phyloP scores from a whole-genome alignment of 2,797 vertebrate species.

The Phaenicophaeus curvirostris region DNA sequence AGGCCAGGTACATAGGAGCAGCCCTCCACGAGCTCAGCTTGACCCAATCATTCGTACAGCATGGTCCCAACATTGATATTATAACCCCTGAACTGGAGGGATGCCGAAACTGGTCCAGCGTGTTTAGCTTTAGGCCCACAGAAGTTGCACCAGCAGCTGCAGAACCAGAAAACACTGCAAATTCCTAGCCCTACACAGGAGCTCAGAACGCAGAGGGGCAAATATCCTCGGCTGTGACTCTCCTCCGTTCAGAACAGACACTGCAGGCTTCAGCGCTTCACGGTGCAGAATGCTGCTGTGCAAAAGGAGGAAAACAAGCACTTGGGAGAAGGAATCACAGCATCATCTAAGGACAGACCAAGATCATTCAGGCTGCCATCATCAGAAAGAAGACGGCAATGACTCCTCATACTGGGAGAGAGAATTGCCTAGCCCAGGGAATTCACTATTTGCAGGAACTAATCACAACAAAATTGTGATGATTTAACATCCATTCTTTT shows the following conservation, averaged over 20 bases:
- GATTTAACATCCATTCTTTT: slow-evolving; percentile 37
- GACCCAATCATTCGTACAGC: not conserved
- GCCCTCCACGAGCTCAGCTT: not conserved
- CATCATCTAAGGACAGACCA: not conserved
- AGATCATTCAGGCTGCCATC: not conserved
- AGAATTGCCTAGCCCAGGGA: slow-evolving; percentile 35
- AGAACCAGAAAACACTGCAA: not conserved
- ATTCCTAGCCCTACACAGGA: not conserved
- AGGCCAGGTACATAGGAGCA: not conserved
- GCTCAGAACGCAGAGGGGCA: not conserved
- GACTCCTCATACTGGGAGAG: not conserved
- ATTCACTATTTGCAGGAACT: slow-evolving; percentile 7
- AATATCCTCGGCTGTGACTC: not conserved
- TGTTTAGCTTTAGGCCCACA: not conserved
- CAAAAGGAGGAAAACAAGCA: not conserved
- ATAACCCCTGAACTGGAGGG: not conserved
- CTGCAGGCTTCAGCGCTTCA: not conserved
- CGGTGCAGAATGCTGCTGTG: not conserved
- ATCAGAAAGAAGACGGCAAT: not conserved
- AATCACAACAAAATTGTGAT: slow-evolving; percentile 42
- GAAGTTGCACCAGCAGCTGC: not conserved
- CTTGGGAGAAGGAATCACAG: not conserved
- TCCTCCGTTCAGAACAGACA: not conserved
- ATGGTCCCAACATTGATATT: not conserved
- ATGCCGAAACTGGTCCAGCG: not conserved